Conservation (phyloP, 2,797 vertebrate species). For the Stomatorhinus walkeri region DNA sequence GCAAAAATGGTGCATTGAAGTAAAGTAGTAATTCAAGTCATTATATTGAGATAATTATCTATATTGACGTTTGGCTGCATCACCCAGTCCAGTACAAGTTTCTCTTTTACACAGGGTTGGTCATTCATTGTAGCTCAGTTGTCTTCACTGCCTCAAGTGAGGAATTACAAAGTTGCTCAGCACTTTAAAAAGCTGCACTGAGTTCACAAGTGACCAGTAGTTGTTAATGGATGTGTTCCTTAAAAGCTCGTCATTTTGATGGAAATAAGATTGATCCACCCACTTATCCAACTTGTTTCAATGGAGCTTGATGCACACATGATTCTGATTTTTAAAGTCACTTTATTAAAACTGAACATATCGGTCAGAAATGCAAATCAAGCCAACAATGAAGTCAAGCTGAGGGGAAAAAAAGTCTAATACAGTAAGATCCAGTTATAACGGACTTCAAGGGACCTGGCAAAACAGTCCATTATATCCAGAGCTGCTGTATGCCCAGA, state of each 20-base stretch:
- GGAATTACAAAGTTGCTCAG: not conserved
- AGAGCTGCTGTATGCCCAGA: too few relatives aligned
- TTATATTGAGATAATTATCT: not conserved
- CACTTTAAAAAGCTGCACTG: not conserved
- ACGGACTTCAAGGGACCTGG: too few relatives aligned
- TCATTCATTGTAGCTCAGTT: not conserved
- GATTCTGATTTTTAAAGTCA: not conserved
- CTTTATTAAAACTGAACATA: not conserved
- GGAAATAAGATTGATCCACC: not conserved
- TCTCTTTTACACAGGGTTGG: not conserved
- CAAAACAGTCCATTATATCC: too few relatives aligned
- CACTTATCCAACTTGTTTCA: not conserved
- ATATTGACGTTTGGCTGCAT: not conserved
- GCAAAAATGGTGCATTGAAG: not conserved
- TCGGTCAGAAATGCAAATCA: not conserved
- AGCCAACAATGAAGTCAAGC: not conserved
- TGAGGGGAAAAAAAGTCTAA: not conserved
- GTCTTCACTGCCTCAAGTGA: not conserved
- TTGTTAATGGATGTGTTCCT: not conserved
- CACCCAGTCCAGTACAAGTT: not conserved
- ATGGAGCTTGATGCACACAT: not conserved
- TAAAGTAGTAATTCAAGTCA: not conserved
- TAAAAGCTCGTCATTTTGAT: not conserved
- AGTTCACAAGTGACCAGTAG: not conserved
- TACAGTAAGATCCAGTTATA: too few relatives aligned